Evolutionary conservation across 1,140 invertebrate genomes (phyloP).

Genomic region (Stratiolaelaps scimitus): DNA sequence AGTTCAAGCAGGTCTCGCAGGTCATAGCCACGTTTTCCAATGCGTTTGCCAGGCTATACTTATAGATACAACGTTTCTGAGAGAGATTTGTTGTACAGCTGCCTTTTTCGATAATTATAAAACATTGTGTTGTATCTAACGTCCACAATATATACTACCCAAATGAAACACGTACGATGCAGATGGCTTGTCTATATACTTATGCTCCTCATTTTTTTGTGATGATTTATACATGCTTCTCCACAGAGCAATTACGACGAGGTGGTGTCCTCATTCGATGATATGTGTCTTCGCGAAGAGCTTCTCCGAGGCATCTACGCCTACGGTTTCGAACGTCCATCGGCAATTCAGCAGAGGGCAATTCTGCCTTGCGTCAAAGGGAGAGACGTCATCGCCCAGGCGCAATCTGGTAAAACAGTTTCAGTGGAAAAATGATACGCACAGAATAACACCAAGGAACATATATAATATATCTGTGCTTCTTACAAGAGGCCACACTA

Average conservation of each 20-base stretch:
- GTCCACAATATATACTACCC: background rate
- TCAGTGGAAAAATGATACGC: background rate
- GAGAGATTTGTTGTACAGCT: no score
- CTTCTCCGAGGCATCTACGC: constrained; percentile 94
- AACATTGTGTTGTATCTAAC: background rate
- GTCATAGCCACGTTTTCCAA: background rate
- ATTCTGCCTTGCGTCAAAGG: constrained; percentile 86
- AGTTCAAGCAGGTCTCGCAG: background rate
- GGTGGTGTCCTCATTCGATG: constrained; percentile 93
- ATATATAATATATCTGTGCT: background rate
- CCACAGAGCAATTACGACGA: constrained; percentile 53
- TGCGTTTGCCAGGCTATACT: background rate
- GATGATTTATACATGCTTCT: background rate
- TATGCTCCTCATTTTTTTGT: background rate
- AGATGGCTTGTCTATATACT: background rate
- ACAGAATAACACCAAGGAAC: background rate
- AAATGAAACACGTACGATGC: background rate
- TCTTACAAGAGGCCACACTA: no score
- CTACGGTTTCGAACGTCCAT: constrained; percentile 99
- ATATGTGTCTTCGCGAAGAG: constrained; percentile 75
- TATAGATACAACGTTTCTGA: background rate
- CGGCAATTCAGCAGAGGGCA: constrained; percentile 96
- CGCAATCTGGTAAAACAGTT: constrained; percentile 56
- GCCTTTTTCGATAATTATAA: no score
- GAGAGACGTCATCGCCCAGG: constrained; percentile 96